Conservation (phyloP, 2,888 invertebrate genomes). For the Melikaiella ostensackeni region DNA sequence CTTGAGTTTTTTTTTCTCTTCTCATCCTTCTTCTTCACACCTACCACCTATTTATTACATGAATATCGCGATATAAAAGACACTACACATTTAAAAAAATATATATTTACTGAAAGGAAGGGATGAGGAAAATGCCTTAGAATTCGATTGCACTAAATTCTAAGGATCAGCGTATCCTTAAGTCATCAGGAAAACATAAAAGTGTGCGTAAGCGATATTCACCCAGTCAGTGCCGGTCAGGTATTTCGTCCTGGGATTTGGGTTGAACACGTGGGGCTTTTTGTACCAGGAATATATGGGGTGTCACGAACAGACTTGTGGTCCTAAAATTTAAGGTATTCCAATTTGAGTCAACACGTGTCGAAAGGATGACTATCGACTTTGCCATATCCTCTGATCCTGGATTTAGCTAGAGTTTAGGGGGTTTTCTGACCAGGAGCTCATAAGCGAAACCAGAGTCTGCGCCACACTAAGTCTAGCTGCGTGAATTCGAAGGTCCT, state of each 20-base stretch:
- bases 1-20: neutral
- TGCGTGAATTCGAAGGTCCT: neutral
- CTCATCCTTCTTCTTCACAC: too few relatives aligned
- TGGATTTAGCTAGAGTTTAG: constrained; percentile 68
- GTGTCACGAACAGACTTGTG: neutral
- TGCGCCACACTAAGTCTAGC: neutral
- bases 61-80: neutral
- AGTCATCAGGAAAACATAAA: constrained; percentile 72
- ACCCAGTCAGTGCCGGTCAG: constrained; percentile 44
- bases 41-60: neutral
- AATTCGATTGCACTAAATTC: constrained; percentile 46
- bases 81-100: neutral
- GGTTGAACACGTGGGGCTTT: constrained; percentile 66
- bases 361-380: neutral
- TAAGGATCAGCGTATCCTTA: constrained; percentile 75
- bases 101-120: neutral
- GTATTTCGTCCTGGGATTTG: constrained; percentile 60
- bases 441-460: constrained; percentile 42
- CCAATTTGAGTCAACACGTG: neutral
- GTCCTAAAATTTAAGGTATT: neutral
- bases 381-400: constrained; percentile 54
- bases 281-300: constrained; percentile 65
- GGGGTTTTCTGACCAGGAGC: constrained; percentile 69
- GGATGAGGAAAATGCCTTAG: neutral
- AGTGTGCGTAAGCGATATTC: constrained; percentile 56